These are phyloP conservation scores for Zaprionus africanus DNA, from an alignment of 1,140 invertebrate genomes.

Conservation along the genomic window DNA sequence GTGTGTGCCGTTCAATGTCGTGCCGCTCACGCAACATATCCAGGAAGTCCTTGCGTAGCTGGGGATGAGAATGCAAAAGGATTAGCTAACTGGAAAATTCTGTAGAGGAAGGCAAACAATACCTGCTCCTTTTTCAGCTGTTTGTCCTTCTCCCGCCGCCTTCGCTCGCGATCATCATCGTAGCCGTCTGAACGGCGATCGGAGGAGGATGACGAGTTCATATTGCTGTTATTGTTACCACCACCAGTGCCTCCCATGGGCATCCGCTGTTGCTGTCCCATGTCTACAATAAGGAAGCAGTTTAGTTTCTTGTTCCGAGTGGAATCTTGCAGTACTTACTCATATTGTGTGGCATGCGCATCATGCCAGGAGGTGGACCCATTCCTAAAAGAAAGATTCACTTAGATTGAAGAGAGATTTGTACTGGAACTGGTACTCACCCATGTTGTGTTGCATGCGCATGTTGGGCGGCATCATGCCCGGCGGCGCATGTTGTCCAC, in stretches of 20 bases:
- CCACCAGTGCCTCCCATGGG: constrained; percentile 39
- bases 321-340: constrained; percentile 4
- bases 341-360: constrained; percentile 51
- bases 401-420: background rate
- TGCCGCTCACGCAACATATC: constrained; percentile 88
- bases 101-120: background rate
- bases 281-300: constrained; percentile 16
- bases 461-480: constrained; percentile 80
- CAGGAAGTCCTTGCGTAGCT: constrained; percentile 97
- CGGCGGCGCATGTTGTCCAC: constrained; percentile 58
- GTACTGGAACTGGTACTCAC: constrained; percentile 29
- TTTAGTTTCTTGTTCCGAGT: background rate
- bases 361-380: constrained; percentile 74
- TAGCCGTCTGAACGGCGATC: constrained; percentile 86
- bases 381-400: constrained; percentile 44
- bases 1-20: constrained; percentile 93
- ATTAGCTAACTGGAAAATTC: background rate
- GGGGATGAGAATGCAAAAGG: constrained; percentile 45
- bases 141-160: constrained; percentile 67
- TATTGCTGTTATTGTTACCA: constrained; percentile 17
- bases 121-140: constrained; percentile 68
- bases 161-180: constrained; percentile 77
- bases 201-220: constrained; percentile 20
- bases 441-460: constrained; percentile 72
- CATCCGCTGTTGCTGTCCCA: constrained; percentile 70